Conservation (phyloP, 2,888 invertebrate genomes). For the Drosophila melanosoma region DNA sequence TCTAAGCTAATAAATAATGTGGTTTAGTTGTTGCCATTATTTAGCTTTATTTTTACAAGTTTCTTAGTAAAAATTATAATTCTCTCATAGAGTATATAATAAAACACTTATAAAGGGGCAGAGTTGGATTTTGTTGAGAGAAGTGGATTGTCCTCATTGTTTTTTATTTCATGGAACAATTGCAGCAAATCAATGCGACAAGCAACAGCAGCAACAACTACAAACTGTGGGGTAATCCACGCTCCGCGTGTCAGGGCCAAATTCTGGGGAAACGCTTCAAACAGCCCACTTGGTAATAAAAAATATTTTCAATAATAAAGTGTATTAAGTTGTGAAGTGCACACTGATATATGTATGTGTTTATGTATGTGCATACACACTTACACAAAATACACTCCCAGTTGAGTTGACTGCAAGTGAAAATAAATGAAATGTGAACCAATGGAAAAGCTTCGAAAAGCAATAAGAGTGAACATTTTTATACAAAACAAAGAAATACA, state of each 20-base stretch:
- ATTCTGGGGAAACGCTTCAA: constrained; percentile 66
- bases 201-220: constrained; percentile 31
- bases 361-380: constrained; percentile 10
- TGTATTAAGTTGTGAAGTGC: constrained; percentile 80
- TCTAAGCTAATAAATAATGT: background rate
- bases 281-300: constrained; percentile 76
- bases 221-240: constrained; percentile 48
- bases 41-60: background rate
- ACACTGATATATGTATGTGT: constrained; percentile 45
- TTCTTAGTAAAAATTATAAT: background rate
- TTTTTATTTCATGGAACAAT: constrained; percentile 64
- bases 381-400: constrained; percentile 15
- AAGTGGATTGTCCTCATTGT: constrained; percentile 56
- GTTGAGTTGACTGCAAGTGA: constrained; percentile 62
- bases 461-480: constrained; percentile 71
- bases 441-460: constrained; percentile 76
- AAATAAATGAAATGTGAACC: constrained; percentile 81
- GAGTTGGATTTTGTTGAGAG: constrained; percentile 27
- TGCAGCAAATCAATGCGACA: constrained; percentile 75
- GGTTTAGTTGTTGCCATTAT: background rate
- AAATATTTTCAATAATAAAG: constrained; percentile 82
- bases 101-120: constrained; percentile 30
- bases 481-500: constrained; percentile 53
- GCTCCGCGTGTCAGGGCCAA: constrained; percentile 75
- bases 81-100: constrained; percentile 16